These are phyloP conservation scores for Tautogolabrus adspersus DNA, from an alignment of 2,113 vertebrate genomes.

Conservation along the genomic window DNA sequence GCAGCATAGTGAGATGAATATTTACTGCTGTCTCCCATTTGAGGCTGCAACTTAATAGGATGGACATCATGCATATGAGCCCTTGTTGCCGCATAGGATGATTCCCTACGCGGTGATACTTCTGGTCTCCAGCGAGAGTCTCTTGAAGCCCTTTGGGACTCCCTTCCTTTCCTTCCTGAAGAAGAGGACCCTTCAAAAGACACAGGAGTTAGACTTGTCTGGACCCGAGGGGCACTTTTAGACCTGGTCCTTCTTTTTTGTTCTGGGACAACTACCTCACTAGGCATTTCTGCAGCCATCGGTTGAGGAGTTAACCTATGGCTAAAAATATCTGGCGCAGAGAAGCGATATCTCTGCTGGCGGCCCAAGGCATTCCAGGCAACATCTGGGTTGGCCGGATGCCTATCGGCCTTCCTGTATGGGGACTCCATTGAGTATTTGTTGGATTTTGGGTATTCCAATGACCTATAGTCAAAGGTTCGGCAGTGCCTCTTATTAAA, in stretches of 20 bases:
- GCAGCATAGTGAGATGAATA: constrained; percentile 88
- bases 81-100: constrained; percentile 81
- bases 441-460: constrained; percentile 83
- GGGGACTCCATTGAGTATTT: constrained; percentile 85
- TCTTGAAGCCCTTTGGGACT: constrained; percentile 81
- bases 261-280: constrained; percentile 77
- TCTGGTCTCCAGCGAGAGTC: constrained; percentile 83
- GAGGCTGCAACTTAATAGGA: constrained; percentile 94
- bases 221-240: constrained; percentile 90
- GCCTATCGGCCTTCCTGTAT: constrained; percentile 79
- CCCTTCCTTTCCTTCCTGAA: constrained; percentile 85
- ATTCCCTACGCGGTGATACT: constrained; percentile 86
- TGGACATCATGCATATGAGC: constrained; percentile 91
- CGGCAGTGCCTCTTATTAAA: constrained; percentile 93
- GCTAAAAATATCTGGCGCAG: constrained; percentile 81
- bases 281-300: constrained; percentile 72
- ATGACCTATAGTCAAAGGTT: constrained; percentile 90
- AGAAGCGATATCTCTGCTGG: constrained; percentile 85
- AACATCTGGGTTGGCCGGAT: constrained; percentile 77
- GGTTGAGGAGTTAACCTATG: constrained; percentile 75
- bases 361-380: constrained; percentile 82
- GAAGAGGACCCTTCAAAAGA: constrained; percentile 84
- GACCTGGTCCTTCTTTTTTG: constrained; percentile 90
- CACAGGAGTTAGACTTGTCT: constrained; percentile 85
- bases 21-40: constrained; percentile 87